A percentile compares a stretch with the other conserved stretches of the same genome.
Conservation (phyloP, 2,113 vertebrate species). For the Motacilla tschutschensis region DNA sequence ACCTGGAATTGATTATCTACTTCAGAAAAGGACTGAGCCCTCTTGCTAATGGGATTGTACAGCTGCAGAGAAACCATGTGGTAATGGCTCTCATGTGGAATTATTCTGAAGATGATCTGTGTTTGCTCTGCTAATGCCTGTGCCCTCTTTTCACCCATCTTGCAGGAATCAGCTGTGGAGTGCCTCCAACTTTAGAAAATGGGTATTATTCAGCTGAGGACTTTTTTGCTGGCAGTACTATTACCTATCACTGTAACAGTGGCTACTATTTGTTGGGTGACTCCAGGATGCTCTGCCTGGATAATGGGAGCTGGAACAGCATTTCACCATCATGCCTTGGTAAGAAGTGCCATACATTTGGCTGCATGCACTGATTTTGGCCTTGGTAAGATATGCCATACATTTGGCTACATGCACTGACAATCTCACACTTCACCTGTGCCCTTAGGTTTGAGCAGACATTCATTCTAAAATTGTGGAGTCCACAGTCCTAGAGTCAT, state of each 20-base stretch:
- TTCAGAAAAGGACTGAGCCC: not conserved
- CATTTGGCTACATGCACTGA: not conserved
- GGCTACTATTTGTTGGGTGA: conserved; percentile 95
- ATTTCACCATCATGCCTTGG: conserved; percentile 89
- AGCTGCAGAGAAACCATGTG: rapidly evolving
- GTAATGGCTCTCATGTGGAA: not conserved
- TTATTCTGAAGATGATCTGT: not conserved
- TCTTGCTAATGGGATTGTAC: not conserved
- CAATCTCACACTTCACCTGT: not conserved
- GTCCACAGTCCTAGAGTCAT: not conserved
- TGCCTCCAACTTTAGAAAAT: conserved; percentile 84
- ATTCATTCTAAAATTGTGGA: not conserved
- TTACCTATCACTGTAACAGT: conserved; percentile 87
- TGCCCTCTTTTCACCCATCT: not conserved
- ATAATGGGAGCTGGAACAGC: conserved; percentile 89
- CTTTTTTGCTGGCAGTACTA: conserved; percentile 84
- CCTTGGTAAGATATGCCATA: conserved; percentile 78
- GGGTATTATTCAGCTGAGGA: conserved; percentile 86
- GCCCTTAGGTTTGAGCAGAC: not conserved
- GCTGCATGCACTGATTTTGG: conserved; percentile 19
- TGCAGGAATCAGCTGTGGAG: conserved; percentile 87
- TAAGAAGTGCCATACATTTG: conserved; percentile 51
- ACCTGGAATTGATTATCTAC: not conserved
- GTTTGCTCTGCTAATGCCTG: not conserved
- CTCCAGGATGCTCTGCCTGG: conserved; percentile 85